Base-by-base conservation (phyloP, 2,797 vertebrate species). In the Helarctos malayanus region DNA sequence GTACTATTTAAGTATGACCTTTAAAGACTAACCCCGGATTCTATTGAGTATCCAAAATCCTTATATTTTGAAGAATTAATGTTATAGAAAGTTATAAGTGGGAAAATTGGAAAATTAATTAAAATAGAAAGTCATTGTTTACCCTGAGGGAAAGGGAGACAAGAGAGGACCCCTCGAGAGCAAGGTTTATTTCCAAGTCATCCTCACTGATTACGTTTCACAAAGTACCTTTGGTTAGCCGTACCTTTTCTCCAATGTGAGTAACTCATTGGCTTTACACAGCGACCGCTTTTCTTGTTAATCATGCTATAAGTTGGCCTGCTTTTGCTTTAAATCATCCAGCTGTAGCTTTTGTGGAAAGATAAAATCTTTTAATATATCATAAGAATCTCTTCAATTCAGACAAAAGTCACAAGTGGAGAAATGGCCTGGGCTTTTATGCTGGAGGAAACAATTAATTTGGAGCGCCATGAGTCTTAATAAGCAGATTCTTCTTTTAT, bases 401-500 rank as follows among this genome's bases (percentile, higher is more conserved):
- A 83, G 15, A 81, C n/a, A 13, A 93, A 93, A 78, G n/a, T 32
- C 47, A 93, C 88, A 96, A 35, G 63, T 59, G 15, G 92, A 95
- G 57, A 71, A 89, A 23, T n/a, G 14, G 5, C 35, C 3, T 78
- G 83, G 59, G 29, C 7, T 92, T 96, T 94, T 91, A 82, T 78
- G 49, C 59, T 91, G 49, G 7, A 97, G 41, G 35, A 97, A 97
- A 97, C 25, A 98, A 98, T 75, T 97, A 88, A 96, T 97, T 94
- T 97, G 21, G 54, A 97, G 35, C 86, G 3, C 3, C 79, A 7
- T 78, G 0, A 0, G 81, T 96, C 79, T 93, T 97, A 96, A 97
- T 87, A 97, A 97, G 47, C 23, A 92, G 13, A 10, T 94, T 91
- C 56, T 49, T 84, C 54, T 97, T 97, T 93, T 49, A 89, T 95